Evolutionary conservation across 2,797 vertebrate genomes (phyloP).

Genomic region (Acanthornis magna): DNA sequence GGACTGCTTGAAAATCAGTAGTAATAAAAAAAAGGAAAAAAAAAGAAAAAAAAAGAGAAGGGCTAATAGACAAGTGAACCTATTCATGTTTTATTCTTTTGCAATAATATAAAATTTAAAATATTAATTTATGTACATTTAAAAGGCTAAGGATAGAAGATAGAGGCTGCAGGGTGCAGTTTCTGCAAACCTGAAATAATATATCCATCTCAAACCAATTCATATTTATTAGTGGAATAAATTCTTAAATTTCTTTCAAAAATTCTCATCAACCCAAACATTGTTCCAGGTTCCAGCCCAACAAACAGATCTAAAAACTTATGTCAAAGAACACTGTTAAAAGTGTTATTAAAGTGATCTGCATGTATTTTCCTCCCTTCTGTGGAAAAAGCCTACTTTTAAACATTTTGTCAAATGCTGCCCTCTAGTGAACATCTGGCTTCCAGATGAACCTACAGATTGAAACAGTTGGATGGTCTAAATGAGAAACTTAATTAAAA

Average conservation of each 20-base stretch:
- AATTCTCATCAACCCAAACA: conserved; percentile 66
- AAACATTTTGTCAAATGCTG: conserved; percentile 80
- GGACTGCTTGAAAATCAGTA: background rate
- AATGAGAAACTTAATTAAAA: conserved; percentile 12
- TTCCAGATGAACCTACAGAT: background rate
- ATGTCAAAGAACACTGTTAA: background rate
- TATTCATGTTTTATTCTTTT: conserved; percentile 58
- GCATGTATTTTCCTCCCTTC: background rate
- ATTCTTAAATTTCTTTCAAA: conserved; percentile 57
- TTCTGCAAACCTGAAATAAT: conserved; percentile 52
- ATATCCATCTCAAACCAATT: conserved; percentile 51
- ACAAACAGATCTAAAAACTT: conserved; percentile 60
- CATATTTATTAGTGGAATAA: conserved; percentile 64
- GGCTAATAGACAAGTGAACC: conserved; percentile 6
- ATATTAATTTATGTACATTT: conserved; percentile 65
- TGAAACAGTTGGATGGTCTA: background rate
- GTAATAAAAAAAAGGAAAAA: background rate
- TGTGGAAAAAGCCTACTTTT: background rate
- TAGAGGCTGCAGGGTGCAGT: background rate
- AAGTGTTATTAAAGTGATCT: conserved; percentile 41
- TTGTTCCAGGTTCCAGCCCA: conserved; percentile 53
- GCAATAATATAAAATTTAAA: conserved; percentile 57
- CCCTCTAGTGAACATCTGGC: conserved; percentile 76
- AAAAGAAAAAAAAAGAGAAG: background rate
- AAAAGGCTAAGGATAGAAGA: conserved; percentile 51